Conservation (phyloP, 2,113 vertebrate species). For the Neogobius melanostomus region DNA sequence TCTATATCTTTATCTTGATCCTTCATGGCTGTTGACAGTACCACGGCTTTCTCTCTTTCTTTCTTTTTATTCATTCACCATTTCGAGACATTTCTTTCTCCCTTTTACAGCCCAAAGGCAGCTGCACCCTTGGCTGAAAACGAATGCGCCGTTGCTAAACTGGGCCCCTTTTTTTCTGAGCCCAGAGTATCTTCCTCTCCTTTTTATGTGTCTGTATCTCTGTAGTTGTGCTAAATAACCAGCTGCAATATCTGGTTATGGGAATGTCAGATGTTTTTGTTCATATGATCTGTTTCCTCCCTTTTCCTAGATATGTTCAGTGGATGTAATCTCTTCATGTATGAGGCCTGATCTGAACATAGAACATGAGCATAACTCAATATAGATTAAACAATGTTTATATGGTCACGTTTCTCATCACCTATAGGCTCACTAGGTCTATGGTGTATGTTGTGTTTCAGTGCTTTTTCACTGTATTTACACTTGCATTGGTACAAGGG, state of each 20-base stretch:
- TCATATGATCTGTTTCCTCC: slow-evolving; percentile 70
- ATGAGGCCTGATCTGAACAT: slow-evolving; percentile 72
- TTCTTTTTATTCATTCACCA: slow-evolving; percentile 45
- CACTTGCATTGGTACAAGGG: slow-evolving; percentile 35
- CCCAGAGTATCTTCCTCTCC: slow-evolving; percentile 72
- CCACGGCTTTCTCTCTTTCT: slow-evolving; percentile 32
- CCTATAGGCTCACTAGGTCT: slow-evolving; percentile 38
- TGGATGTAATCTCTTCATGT: slow-evolving; percentile 66
- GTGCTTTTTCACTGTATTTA: slow-evolving; percentile 56
- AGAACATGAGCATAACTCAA: slow-evolving; percentile 63
- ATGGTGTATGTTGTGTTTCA: slow-evolving; percentile 49
- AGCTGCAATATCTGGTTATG: slow-evolving; percentile 75
- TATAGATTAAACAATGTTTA: slow-evolving; percentile 65
- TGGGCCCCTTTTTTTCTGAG: slow-evolving; percentile 39
- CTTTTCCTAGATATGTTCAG: slow-evolving; percentile 76
- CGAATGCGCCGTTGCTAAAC: slow-evolving; percentile 64
- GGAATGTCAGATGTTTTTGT: slow-evolving; percentile 59
- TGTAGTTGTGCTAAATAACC: slow-evolving; percentile 75
- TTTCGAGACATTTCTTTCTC: slow-evolving; percentile 58
- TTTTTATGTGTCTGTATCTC: slow-evolving; percentile 53
- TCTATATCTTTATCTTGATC: slow-evolving; percentile 51
- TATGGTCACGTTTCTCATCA: slow-evolving; percentile 57
- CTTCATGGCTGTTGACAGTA: slow-evolving; percentile 47
- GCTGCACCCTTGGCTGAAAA: slow-evolving; percentile 74
- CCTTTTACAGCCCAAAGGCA: slow-evolving; percentile 72